Conservation (phyloP, 2,113 vertebrate species). For the Ctenomys sociabilis region DNA sequence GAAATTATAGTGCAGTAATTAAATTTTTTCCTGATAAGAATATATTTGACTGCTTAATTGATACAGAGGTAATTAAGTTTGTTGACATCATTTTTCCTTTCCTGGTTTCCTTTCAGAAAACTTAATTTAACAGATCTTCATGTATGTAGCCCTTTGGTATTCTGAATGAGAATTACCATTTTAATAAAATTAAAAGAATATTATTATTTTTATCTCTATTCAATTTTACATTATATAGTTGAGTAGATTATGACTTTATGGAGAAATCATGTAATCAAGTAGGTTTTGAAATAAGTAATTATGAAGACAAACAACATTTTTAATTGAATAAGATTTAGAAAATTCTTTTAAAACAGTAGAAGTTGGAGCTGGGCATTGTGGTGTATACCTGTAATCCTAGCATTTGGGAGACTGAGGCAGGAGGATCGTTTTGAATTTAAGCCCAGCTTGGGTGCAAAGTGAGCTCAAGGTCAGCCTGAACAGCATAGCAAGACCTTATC, state of each 20-base stretch:
- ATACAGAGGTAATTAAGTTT: neutral
- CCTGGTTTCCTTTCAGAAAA: neutral
- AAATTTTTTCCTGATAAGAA: conserved; percentile 26
- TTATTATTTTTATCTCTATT: neutral
- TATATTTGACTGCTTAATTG: neutral
- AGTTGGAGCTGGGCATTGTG: too few relatives aligned
- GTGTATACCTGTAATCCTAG: too few relatives aligned
- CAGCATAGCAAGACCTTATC: too few relatives aligned
- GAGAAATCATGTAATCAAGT: neutral
- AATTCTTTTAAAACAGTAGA: neutral
- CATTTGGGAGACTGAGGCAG: too few relatives aligned
- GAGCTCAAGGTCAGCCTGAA: too few relatives aligned
- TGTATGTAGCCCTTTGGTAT: rapidly evolving
- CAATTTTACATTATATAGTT: neutral
- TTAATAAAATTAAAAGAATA: neutral
- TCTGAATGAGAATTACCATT: neutral
- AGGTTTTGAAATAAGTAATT: neutral
- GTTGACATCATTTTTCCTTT: neutral
- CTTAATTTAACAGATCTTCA: neutral
- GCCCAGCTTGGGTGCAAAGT: too few relatives aligned
- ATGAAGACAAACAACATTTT: neutral
- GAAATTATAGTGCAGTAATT: neutral
- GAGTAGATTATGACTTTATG: neutral
- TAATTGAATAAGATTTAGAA: neutral
- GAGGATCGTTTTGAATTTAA: too few relatives aligned